Base-by-base conservation (phyloP, 2,888 invertebrate species). In the Caenorhabditis sp. region DNA sequence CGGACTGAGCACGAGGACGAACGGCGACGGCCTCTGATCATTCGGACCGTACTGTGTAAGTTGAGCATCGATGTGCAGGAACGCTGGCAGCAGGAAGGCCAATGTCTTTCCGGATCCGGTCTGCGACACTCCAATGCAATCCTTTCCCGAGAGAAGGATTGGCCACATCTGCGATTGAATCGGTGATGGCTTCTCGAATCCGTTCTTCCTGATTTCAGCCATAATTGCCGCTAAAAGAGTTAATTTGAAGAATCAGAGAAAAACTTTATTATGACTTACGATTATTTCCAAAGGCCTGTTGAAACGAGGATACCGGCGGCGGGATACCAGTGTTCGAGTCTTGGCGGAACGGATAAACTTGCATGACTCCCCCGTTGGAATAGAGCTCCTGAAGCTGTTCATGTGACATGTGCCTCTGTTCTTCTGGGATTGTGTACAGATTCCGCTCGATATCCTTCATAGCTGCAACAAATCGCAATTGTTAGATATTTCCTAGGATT, bases 121-220 rank as follows among this genome's bases (percentile, higher is more conserved):
- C 90, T 96, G 96, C 0, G 96, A 96, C 79, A 97, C 96, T 13
- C 96, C 97, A 89, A 97, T 96, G 89, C 96, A 90, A 90, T 97
- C 97, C 88, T 77, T 55, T 15, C 77, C 65, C 5, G 61, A 76
- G 7, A 70, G 46, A 0, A 96, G 91, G 76, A 96, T 92, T 0
- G 97, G 96, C 96, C 96, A 97, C 0, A 95, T 94, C 90, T 96
- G 96, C 73, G 93, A 92, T 87, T 91, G 91, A 85, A 97, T 95
- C 0, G 96, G 96, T 0, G 95, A 94, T 0, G 96, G 97, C 75
- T 92, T 92, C 24, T 90, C 90, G 89, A 96, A 97, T 0, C 93
- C 93, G 84, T 94, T 94, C 82, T 94, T 94, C 53, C 91, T 89
- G 50, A 97, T 94, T 91, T 95, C 94, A 0, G 90, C 91, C 79